Evolutionary conservation across 1,140 invertebrate species (phyloP).

Genomic region (Bursaphelenchus mucronatus): DNA sequence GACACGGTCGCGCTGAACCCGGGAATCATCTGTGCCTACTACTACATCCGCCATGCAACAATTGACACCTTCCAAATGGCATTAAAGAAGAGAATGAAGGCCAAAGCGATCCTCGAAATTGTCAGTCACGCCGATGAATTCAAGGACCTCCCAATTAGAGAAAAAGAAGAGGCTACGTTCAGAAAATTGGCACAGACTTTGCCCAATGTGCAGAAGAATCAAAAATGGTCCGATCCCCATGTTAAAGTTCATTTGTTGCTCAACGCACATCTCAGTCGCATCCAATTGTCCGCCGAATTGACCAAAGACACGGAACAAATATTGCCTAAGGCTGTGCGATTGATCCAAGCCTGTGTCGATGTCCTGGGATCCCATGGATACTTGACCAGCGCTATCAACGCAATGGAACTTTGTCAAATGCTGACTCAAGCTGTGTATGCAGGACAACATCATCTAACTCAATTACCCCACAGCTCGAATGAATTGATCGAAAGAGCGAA

Average conservation of each 20-base stretch:
- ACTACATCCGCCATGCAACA: constrained; percentile 99
- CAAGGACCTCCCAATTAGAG: constrained; percentile 84
- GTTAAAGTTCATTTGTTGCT: constrained; percentile 91
- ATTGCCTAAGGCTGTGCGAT: constrained; percentile 62
- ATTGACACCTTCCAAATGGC: constrained; percentile 97
- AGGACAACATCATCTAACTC: constrained; percentile 93
- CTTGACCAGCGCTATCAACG: constrained; percentile 91
- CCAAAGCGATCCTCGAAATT: constrained; percentile 91
- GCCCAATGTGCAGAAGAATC: constrained; percentile 72
- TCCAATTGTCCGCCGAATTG: constrained; percentile 87
- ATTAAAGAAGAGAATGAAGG: constrained; percentile 92
- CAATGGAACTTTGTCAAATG: constrained; percentile 99
- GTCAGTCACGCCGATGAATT: constrained; percentile 96
- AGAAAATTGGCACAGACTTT: constrained; percentile 72
- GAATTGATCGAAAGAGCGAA: constrained; percentile 86
- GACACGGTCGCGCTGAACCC: constrained; percentile 90
- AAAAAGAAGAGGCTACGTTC: constrained; percentile 86
- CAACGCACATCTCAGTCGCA: constrained; percentile 88
- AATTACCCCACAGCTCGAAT: constrained; percentile 85
- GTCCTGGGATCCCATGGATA: constrained; percentile 89
- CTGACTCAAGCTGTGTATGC: constrained; percentile 99
- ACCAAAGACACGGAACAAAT: constrained; percentile 86
- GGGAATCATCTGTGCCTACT: constrained; percentile 99
- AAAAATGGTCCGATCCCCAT: constrained; percentile 88
- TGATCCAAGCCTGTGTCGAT: constrained; percentile 98